A percentile compares a stretch with the other conserved stretches of the same genome.
phyloP scores from a whole-genome alignment of 2,888 invertebrate species.

The Ophion obscuratus region DNA sequence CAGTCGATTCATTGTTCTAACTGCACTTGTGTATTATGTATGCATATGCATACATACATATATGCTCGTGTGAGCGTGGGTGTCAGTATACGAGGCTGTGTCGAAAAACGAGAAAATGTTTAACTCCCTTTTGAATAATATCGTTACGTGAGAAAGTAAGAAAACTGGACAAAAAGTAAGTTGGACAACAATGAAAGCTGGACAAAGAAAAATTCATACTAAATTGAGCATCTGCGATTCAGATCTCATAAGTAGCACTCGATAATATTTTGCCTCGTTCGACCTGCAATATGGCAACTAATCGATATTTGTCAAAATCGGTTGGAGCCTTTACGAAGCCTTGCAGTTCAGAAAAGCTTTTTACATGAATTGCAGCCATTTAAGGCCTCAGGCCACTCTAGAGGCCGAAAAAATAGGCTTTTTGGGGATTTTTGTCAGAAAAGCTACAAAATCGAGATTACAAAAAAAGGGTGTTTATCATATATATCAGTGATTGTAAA shows the following conservation, averaged over 20 bases:
- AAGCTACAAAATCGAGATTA: too few species aligned
- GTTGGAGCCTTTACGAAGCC: too few species aligned
- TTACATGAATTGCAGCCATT: too few species aligned
- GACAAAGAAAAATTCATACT: neutral
- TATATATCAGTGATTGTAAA: too few species aligned
- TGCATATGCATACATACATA: neutral
- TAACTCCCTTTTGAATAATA: neutral
- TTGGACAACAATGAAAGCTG: neutral
- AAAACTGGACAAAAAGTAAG: neutral
- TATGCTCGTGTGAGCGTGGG: neutral
- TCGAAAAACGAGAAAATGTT: neutral
- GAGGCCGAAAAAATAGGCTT: too few species aligned
- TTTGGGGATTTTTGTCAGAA: too few species aligned
- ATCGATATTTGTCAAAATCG: neutral
- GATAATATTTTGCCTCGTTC: too few species aligned
- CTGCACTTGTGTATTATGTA: neutral
- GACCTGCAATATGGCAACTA: neutral
- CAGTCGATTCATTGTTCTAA: constrained; percentile 45
- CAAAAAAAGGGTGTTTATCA: too few species aligned
- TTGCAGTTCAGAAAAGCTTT: too few species aligned
- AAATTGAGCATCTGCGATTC: neutral
- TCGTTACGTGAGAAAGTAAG: neutral
- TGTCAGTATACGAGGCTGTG: constrained; percentile 1
- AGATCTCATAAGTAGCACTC: neutral
- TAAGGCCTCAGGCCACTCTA: too few species aligned